Evolutionary conservation across 2,888 invertebrate genomes (phyloP).

Genomic region (Bimastos eiseni): DNA sequence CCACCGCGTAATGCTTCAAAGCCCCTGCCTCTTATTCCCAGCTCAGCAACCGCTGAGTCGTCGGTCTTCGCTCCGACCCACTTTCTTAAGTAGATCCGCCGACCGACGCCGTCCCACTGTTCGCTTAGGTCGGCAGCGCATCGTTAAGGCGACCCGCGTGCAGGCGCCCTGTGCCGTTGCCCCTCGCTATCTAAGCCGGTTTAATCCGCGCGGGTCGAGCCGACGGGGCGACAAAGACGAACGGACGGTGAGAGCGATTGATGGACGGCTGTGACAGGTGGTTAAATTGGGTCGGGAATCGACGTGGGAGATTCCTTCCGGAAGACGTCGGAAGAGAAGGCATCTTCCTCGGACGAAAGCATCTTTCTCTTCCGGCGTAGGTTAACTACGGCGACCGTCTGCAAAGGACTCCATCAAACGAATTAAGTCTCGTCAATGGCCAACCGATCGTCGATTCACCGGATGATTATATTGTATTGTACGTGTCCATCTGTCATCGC

Average conservation of each 20-base stretch:
- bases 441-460: too few species aligned
- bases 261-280: neutral
- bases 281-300: neutral
- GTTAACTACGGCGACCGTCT: neutral
- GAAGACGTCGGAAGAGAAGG: neutral
- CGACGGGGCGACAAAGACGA: neutral
- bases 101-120: neutral
- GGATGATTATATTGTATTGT: too few species aligned
- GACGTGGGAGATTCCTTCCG: neutral
- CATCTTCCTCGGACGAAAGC: too few species aligned
- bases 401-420: too few species aligned
- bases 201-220: neutral
- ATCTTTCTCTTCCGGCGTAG: neutral
- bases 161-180: neutral
- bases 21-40: neutral
- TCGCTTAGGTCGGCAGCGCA: neutral
- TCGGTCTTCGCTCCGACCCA: neutral
- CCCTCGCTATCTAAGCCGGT: neutral
- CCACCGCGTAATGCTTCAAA: neutral
- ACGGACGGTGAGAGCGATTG: neutral
- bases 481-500: too few species aligned
- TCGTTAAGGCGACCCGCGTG: neutral
- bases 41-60: neutral
- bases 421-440: too few species aligned
- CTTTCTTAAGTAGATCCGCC: neutral